Percentiles rank a stretch among this genome's conserved stretches.
Evolutionary conservation across 2,888 invertebrate species (phyloP).

Genomic region (Stenodema calcarata): DNA sequence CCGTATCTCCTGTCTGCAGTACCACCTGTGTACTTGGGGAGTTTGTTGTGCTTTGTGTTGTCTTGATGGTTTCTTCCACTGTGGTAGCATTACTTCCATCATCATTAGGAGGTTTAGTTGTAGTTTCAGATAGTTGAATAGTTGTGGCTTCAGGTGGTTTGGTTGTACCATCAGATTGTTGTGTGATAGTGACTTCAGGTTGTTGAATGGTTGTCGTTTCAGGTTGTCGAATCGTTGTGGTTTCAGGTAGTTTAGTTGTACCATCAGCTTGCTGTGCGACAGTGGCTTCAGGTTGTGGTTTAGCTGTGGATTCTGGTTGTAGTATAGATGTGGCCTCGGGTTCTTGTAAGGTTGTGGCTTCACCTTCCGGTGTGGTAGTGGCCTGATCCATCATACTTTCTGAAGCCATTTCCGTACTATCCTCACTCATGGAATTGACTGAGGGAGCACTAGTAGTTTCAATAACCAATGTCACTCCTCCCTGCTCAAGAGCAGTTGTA

Average conservation of each 20-base stretch:
- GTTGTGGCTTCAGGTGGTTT: too few species aligned
- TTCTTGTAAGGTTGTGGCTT: not conserved
- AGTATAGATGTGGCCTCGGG: too few species aligned
- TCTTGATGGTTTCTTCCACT: not conserved
- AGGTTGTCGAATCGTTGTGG: too few species aligned
- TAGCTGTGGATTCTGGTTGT: too few species aligned
- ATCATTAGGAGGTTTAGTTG: not conserved
- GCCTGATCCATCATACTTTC: constrained; percentile 16
- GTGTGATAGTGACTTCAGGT: too few species aligned
- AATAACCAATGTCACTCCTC: not conserved
- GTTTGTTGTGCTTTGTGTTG: not conserved
- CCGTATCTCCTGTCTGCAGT: not conserved
- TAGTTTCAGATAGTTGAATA: not conserved
- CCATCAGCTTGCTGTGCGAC: not conserved
- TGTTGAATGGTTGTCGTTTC: not conserved
- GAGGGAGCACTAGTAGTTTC: constrained; percentile 4
- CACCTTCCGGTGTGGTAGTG: not conserved
- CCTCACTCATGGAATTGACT: not conserved
- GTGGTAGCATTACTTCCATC: not conserved
- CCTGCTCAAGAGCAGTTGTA: not conserved
- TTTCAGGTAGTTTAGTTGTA: not conserved
- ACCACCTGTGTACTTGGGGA: not conserved
- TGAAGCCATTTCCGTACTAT: not conserved
- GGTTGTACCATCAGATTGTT: too few species aligned
- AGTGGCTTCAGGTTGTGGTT: not conserved